Percentiles rank a stretch among this genome's conserved stretches.
These are phyloP conservation scores for Coremacera marginata DNA, from an alignment of 2,888 invertebrate genomes.

Conservation along the genomic window DNA sequence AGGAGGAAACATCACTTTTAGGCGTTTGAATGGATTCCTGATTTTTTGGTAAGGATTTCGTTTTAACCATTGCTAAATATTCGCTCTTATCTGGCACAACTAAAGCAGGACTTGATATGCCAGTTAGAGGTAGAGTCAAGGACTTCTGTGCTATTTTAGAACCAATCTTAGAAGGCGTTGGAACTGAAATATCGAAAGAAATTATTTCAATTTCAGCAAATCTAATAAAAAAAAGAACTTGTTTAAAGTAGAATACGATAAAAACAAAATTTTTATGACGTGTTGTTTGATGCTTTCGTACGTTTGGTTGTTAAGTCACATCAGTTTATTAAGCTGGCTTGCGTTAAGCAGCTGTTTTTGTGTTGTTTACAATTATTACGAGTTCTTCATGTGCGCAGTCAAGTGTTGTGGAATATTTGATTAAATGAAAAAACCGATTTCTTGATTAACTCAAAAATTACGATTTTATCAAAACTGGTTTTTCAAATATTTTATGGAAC, in stretches of 20 bases:
- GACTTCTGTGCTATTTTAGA: constrained; percentile 55
- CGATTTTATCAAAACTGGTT: too few species aligned
- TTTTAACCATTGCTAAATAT: constrained; percentile 45
- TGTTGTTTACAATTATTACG: not conserved
- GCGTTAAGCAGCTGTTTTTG: constrained; percentile 11
- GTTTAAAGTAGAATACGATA: too few species aligned
- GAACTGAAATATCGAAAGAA: constrained; percentile 31
- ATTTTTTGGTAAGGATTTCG: constrained; percentile 47
- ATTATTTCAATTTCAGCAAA: not conserved
- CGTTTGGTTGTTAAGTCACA: not conserved
- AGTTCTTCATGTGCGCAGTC: not conserved
- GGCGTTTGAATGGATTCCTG: constrained; percentile 53
- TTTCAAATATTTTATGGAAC: too few species aligned
- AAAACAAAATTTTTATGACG: not conserved
- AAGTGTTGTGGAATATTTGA: too few species aligned
- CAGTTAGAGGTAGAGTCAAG: constrained; percentile 61
- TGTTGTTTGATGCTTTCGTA: not conserved
- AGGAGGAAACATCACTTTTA: constrained; percentile 60
- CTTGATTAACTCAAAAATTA: too few species aligned
- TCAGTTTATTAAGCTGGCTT: not conserved
- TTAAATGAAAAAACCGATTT: too few species aligned
- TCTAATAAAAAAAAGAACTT: too few species aligned
- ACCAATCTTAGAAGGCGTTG: constrained; percentile 35
- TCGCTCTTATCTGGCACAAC: constrained; percentile 52
- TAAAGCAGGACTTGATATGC: constrained; percentile 53